Percentiles rank a stretch among this genome's conserved stretches.
These are phyloP conservation scores for Drosophila neotestacea DNA, from an alignment of 2,888 invertebrate species.

Conservation along the genomic window DNA sequence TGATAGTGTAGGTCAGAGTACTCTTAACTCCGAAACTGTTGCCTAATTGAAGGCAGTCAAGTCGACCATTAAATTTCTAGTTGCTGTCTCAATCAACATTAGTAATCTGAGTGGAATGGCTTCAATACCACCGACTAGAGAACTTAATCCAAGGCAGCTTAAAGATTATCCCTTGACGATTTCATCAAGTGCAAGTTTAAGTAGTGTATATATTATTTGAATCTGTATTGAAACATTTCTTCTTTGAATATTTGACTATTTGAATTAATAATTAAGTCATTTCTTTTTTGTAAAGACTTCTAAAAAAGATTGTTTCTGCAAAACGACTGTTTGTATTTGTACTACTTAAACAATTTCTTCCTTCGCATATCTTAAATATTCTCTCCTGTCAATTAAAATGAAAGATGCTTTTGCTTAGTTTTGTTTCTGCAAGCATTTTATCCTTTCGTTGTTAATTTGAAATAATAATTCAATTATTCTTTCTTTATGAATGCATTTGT, in stretches of 20 bases:
- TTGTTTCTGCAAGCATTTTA: background rate
- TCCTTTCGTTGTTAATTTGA: background rate
- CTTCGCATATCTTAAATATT: too few species aligned
- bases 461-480: too few species aligned
- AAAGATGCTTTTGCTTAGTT: background rate
- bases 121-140: background rate
- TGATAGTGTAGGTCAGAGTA: slow-evolving; percentile 16
- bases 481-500: too few species aligned
- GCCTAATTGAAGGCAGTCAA: slow-evolving; percentile 25
- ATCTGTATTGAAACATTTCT: background rate
- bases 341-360: too few species aligned
- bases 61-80: slow-evolving; percentile 20
- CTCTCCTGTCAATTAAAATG: background rate
- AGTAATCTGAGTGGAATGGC: slow-evolving; percentile 4
- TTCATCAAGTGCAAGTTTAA: background rate
- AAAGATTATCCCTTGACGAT: background rate
- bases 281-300: too few species aligned
- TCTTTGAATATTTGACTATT: background rate
- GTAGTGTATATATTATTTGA: too few species aligned
- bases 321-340: too few species aligned
- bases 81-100: slow-evolving; percentile 44
- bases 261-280: too few species aligned
- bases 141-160: background rate
- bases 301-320: too few species aligned
- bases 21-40: slow-evolving; percentile 7